Evolutionary conservation across 2,797 vertebrate genomes (phyloP), one percentile per base, ranked within the genome.

Genomic region (Mormyrus proboscirostris): DNA sequence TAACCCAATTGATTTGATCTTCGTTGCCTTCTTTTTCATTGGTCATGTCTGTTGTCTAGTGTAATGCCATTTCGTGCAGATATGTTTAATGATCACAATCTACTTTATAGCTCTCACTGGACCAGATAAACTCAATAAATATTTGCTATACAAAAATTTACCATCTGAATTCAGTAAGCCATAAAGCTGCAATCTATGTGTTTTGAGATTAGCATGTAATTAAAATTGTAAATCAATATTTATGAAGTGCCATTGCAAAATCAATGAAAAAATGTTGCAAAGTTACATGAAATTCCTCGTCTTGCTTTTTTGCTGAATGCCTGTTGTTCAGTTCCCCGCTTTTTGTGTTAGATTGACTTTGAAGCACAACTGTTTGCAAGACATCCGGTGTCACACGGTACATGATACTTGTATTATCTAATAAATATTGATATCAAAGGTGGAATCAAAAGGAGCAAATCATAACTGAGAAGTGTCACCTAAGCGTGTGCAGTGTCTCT

Each of bases 71-170:
- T 95, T 95, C 94, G 95, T 94, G 94, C 94, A 95, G 95, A 96
- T 96, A 95, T 96, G 95, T 96, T 96, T 96, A 96, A 96, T 95
- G 95, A 96, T 96, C 95, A 95, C 95, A 95, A 96, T 96, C 96
- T 96, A 96, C 96, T 94, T 95, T 95, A 95, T 94, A 94, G 94
- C 95, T 96, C 95, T 95, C 95, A 93, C 94, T 92, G 94, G 95
- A 95, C 94, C 93, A 91, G 92, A 95, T 95, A 95, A 95, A 96
- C 95, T 96, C 95, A 94, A 96, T 96, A 95, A 95, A 96, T 95
- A 95, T 95, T 95, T 95, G 94, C 95, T 94, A 93, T 92, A 92
- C 95, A 94, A 94, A 95, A 95, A 95, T 96, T 95, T 96, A 96
- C 95, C 95, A 96, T 96, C 95, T 95, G 94, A 95, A 94, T 95